Base-by-base conservation (phyloP, 2,888 invertebrate genomes). In the Barypeithes pellucidus region DNA sequence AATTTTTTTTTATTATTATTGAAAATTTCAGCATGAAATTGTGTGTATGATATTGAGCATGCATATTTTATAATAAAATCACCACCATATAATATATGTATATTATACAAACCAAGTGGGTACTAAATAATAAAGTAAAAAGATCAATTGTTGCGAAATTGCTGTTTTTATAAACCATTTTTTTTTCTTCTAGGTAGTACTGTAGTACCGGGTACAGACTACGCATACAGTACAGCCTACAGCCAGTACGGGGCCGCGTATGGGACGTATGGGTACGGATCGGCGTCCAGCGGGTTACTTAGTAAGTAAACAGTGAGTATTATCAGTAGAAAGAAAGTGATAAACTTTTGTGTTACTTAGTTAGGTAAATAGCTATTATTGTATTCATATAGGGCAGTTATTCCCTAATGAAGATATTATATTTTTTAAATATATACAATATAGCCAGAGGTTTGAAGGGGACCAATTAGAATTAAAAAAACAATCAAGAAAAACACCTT, bases 201-300 rank as follows among this genome's bases (percentile, higher is more conserved):
- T 22, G 77, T 90, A 67, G 90, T 90, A 67, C 89, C 90, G 57
- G 89, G 88, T 43, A 85, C 90, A 67, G 93, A 93, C 82, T 93
- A 93, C 84, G 89, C 92, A 39, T 93, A 93, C 83, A 91, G 90
- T 83, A 90, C 93, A 70, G 90, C 91, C 77, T 95, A 95, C 88
- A 88, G 90, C 79, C 91, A 94, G 83, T 94, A 94, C 85, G 92
- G 93, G 71, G 91, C 93, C 73, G 90, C 93, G 12, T 89, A 89
- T 76, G 90, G 90, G 73, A 89, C 91, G 72, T 91, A 91, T 80
- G 90, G 90, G 72, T 91, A 91, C 84, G 90, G 90, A 79, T 87
- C 90, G 81, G 88, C 90, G 82, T 87, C 89, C 88, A 88, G 90
- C 87, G 90, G 91, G 87, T 89, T 91, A 87, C 90, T 91, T 88